These are phyloP conservation scores for Dromius quadrimaculatus DNA, from an alignment of 2,888 invertebrate genomes.

Conservation along the genomic window DNA sequence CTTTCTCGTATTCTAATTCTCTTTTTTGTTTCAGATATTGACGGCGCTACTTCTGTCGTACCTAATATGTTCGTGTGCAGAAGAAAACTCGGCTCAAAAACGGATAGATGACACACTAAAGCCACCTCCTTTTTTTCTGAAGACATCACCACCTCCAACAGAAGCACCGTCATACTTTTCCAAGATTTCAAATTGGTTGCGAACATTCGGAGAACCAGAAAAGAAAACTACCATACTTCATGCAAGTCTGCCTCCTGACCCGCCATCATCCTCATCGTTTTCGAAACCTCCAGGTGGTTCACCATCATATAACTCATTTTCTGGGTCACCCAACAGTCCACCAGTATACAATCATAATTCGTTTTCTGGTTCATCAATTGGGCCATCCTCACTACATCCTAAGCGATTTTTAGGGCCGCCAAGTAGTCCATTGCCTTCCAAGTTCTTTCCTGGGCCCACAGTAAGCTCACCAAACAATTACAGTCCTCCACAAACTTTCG, in stretches of 20 bases:
- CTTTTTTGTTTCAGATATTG: constrained; percentile 57
- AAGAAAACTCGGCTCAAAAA: constrained; percentile 57
- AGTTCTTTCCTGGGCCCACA: constrained; percentile 46
- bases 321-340: neutral
- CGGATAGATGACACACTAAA: constrained; percentile 66
- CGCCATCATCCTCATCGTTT: neutral
- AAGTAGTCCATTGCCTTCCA: too few relatives aligned
- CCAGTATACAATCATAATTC: neutral
- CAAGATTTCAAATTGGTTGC: constrained; percentile 73
- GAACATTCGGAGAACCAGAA: constrained; percentile 67
- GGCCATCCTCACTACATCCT: neutral
- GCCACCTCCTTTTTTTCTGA: constrained; percentile 63
- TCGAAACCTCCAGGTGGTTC: neutral
- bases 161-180: constrained; percentile 70
- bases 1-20: too few relatives aligned
- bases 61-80: constrained; percentile 53
- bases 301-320: constrained; percentile 8
- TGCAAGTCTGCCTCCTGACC: neutral
- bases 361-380: neutral
- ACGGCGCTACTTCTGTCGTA: constrained; percentile 54
- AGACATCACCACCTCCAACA: constrained; percentile 18
- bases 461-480: constrained; percentile 10
- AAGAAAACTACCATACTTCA: constrained; percentile 49
- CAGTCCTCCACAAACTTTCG: neutral
- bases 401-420: too few relatives aligned